These are phyloP conservation scores for Drosophila melanica DNA, from an alignment of 1,140 invertebrate genomes.

Conservation along the genomic window DNA sequence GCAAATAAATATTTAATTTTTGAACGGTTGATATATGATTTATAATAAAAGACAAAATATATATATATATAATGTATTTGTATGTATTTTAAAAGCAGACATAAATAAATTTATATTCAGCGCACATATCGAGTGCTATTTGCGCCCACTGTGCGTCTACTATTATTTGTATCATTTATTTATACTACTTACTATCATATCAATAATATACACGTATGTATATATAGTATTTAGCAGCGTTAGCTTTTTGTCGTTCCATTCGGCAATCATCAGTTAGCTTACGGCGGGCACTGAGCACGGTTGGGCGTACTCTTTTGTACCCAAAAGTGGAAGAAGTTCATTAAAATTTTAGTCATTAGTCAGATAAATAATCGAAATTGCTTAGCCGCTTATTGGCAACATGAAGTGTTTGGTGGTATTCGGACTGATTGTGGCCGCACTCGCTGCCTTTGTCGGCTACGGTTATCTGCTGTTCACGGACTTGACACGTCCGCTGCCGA, in stretches of 20 bases:
- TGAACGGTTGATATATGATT: no score
- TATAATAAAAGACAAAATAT: no score
- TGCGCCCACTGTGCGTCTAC: conserved; percentile 29
- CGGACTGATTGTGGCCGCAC: conserved; percentile 64
- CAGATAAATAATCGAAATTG: conserved; percentile 22
- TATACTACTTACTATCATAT: conserved; percentile 15
- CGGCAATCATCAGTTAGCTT: conserved; percentile 21
- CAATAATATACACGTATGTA: not conserved
- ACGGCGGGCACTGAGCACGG: conserved; percentile 11
- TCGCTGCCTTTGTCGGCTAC: conserved; percentile 65
- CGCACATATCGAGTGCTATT: conserved; percentile 1
- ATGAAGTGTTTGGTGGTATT: conserved; percentile 75
- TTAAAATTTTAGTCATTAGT: conserved; percentile 28
- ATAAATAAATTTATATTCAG: not conserved
- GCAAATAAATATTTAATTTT: no score
- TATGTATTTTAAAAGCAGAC: no score
- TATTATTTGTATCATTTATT: conserved; percentile 21
- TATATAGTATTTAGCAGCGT: conserved; percentile 10
- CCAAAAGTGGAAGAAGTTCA: no score
- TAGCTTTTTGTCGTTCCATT: not conserved
- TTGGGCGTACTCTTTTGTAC: no score
- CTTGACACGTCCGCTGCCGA: conserved; percentile 68
- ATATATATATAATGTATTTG: no score
- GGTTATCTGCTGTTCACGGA: conserved; percentile 68
- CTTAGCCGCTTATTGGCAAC: conserved; percentile 4